These are phyloP conservation scores for Drosophila trapezifrons DNA, from an alignment of 1,140 invertebrate genomes.

Conservation along the genomic window DNA sequence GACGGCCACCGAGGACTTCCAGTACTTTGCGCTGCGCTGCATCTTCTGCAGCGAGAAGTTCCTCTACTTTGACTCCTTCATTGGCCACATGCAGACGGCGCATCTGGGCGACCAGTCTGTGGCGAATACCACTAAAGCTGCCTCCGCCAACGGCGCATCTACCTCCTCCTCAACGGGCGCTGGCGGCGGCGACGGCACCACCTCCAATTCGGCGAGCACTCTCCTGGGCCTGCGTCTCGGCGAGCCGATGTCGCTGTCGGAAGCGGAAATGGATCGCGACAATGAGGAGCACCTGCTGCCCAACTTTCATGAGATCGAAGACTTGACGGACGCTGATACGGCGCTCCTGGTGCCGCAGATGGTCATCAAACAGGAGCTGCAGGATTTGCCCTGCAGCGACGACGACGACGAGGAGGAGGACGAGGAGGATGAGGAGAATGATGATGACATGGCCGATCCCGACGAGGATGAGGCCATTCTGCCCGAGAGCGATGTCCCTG, in stretches of 20 bases:
- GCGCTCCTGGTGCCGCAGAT: slow-evolving; percentile 75
- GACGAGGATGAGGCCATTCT: slow-evolving; percentile 61
- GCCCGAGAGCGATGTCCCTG: slow-evolving; percentile 52
- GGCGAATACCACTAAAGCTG: slow-evolving; percentile 10
- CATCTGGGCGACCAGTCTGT: slow-evolving; percentile 56
- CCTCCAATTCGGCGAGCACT: slow-evolving; percentile 1
- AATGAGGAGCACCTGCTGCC: slow-evolving; percentile 22
- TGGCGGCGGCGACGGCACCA: neutral
- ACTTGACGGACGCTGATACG: slow-evolving; percentile 73
- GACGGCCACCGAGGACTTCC: slow-evolving; percentile 80
- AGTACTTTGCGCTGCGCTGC: slow-evolving; percentile 76
- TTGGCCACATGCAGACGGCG: slow-evolving; percentile 77
- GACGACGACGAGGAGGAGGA: slow-evolving; percentile 32
- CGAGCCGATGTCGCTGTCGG: slow-evolving; percentile 48
- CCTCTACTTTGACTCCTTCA: slow-evolving; percentile 81
- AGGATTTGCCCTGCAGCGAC: slow-evolving; percentile 62
- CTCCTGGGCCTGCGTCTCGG: slow-evolving; percentile 24
- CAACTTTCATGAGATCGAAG: slow-evolving; percentile 71
- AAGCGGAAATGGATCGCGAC: neutral
- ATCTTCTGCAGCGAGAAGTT: slow-evolving; percentile 76
- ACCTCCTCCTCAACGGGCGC: neutral
- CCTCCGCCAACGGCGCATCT: neutral
- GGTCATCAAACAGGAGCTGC: slow-evolving; percentile 79
- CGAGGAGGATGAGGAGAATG: no score
- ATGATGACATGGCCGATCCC: slow-evolving; percentile 36